A percentile compares a stretch with the other conserved stretches of the same genome.
Conservation (phyloP, 2,797 vertebrate species). For the Kryptolebias ocellatus region DNA sequence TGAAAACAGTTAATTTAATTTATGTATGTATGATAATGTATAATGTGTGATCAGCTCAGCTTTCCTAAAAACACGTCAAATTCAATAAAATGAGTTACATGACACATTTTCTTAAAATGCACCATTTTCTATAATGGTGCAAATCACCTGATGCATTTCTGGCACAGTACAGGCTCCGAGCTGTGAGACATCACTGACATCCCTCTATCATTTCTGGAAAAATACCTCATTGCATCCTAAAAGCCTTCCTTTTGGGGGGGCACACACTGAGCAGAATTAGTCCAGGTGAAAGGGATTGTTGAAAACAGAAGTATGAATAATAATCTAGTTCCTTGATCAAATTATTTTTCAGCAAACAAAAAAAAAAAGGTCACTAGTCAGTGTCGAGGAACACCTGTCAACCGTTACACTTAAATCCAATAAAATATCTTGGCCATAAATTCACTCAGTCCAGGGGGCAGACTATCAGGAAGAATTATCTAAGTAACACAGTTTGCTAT, state of each 20-base stretch:
- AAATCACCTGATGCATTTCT: conserved; percentile 23
- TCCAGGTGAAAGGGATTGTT: background rate
- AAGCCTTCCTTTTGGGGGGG: background rate
- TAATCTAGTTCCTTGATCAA: background rate
- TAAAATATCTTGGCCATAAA: background rate
- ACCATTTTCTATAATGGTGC: conserved; percentile 13
- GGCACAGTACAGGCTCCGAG: conserved; percentile 22
- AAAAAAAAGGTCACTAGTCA: background rate
- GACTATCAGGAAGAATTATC: background rate
- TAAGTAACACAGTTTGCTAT: background rate
- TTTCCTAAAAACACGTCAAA: background rate
- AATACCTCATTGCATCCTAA: conserved; percentile 23
- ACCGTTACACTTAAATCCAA: background rate
- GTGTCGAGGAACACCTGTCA: background rate
- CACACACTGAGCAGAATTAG: conserved; percentile 4
- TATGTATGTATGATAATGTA: background rate
- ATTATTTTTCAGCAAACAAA: background rate
- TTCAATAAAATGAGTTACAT: conserved; percentile 11
- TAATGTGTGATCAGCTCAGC: conserved; percentile 1
- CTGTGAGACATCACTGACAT: conserved; percentile 35
- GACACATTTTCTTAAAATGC: conserved; percentile 12
- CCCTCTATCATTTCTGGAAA: conserved; percentile 30
- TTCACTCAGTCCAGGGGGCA: background rate
- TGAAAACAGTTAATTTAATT: background rate
- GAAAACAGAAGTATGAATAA: conserved; percentile 7